Evolutionary conservation across 37 sponge, comb jelly and placozoan genomes (phyloP).

Genomic region (Lycopodina hypogea): DNA sequence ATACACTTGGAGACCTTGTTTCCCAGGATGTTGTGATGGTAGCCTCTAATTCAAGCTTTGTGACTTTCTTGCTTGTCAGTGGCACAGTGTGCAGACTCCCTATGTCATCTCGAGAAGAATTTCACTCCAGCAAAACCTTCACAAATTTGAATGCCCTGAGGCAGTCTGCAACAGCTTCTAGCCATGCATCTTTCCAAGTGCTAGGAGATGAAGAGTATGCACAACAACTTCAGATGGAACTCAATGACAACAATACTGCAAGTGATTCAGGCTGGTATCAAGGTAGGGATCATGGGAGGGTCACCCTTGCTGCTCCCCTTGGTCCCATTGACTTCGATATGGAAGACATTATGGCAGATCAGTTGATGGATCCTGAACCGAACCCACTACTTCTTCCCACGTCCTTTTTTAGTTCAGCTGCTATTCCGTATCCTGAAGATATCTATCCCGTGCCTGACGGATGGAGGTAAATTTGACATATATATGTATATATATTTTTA

Average conservation of each 20-base stretch:
- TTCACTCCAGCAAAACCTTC: not conserved
- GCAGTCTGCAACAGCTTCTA: not conserved
- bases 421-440: too few relatives aligned
- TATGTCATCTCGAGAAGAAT: not conserved
- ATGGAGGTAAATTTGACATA: too few relatives aligned
- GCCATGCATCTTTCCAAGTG: slow-evolving; percentile 24
- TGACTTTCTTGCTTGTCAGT: slow-evolving; percentile 51
- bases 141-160: not conserved
- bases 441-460: too few relatives aligned
- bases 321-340: too few relatives aligned
- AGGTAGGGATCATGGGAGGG: not conserved
- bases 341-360: not conserved
- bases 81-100: slow-evolving; percentile 61
- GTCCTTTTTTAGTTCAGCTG: too few relatives aligned
- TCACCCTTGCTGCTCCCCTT: too few relatives aligned
- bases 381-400: too few relatives aligned
- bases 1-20: slow-evolving; percentile 6
- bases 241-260: slow-evolving; percentile 4
- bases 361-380: not conserved
- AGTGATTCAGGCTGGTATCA: not conserved
- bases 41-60: slow-evolving; percentile 41
- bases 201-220: slow-evolving; percentile 73
- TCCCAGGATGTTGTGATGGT: slow-evolving; percentile 22
- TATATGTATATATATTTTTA: too few relatives aligned
- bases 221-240: slow-evolving; percentile 48